Evolutionary conservation across 2,797 vertebrate species (phyloP), one percentile per base, ranked within the genome.

Genomic region (Bryconaethiops microstoma): DNA sequence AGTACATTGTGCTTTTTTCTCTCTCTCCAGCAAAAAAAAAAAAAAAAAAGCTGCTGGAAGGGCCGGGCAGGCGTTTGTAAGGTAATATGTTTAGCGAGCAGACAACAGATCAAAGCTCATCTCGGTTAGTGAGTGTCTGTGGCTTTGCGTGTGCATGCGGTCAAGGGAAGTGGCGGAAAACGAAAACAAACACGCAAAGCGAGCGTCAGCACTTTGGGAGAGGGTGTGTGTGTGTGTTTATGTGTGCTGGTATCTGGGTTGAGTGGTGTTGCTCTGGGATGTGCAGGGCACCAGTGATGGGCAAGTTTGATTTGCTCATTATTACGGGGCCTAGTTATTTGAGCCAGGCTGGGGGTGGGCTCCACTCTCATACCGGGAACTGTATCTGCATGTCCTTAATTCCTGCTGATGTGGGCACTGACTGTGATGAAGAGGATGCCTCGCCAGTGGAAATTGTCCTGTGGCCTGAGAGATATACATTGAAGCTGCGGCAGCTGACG

Each of bases 331-430:
- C 90, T 91, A 91, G 92, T 93, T 93, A 92, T 90, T 90, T 84
- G 86, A 89, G 88, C 78, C 83, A 85, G 86, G 74, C 79, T 83
- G 76, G 82, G 81, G 83, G 81, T 80, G 25, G 79, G 79, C 83
- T 85, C 90, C 90, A 90, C 80, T 91, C 91, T 87, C 93, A 90
- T 79, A 90, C 89, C 88, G 91, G 90, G 89, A 91, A 91, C 90
- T 92, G 88, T 94, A 91, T 94, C 86, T 84, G 91, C 93, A 91
- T 94, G 93, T 93, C 92, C 94, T 93, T 94, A 94, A 95, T 95
- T 94, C 91, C 88, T 91, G 92, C 92, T 94, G 94, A 95, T 94
- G 93, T 94, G 85, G 94, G 92, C 93, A 76, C 85, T 90, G 88
- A 80, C 64, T 90, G 90, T 93, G 93, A 94, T 92, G 92, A 92